Percentiles rank a stretch among this genome's conserved stretches.
phyloP scores from a whole-genome alignment of 2,113 vertebrate species.

The Nerophis lumbriciformis region DNA sequence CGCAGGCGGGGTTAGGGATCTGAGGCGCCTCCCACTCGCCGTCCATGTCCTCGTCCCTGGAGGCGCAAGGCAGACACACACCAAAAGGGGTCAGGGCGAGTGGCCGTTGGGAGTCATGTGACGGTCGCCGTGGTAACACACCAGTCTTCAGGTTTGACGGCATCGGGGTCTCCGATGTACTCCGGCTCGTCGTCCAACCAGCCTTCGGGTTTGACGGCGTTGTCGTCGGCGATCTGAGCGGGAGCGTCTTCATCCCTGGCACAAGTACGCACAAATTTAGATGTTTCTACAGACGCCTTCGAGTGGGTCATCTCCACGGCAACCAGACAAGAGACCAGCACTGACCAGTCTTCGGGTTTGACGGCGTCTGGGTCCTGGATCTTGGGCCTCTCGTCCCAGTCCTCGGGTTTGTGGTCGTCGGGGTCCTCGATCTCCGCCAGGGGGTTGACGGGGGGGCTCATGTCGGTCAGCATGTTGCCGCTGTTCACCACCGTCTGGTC shows the following conservation, averaged over 20 bases:
- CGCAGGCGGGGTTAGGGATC: constrained; percentile 89
- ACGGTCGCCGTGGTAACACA: constrained; percentile 37
- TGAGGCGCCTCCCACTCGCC: constrained; percentile 98
- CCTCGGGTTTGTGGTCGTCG: constrained; percentile 91
- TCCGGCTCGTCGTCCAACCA: constrained; percentile 95
- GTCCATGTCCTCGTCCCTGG: constrained; percentile 98
- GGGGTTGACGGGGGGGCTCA: constrained; percentile 92
- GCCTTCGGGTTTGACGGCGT: constrained; percentile 89
- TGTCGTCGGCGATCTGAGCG: constrained; percentile 86
- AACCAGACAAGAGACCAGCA: not conserved
- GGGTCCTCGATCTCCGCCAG: constrained; percentile 92
- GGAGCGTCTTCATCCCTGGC: constrained; percentile 95
- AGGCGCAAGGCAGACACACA: not conserved
- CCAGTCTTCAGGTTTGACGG: constrained; percentile 94
- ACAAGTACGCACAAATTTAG: not conserved
- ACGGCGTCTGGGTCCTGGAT: constrained; percentile 89
- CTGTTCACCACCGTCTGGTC: constrained; percentile 92
- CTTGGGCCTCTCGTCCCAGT: constrained; percentile 97
- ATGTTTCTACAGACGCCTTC: too few species aligned
- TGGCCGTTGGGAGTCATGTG: not conserved
- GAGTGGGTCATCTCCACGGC: too few species aligned
- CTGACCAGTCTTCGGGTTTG: constrained; percentile 96
- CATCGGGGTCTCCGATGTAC: constrained; percentile 89
- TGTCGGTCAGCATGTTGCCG: constrained; percentile 85
- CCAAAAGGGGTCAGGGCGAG: not conserved